Base-by-base conservation (phyloP, 2,113 vertebrate genomes). In the Coracopsis vasa region DNA sequence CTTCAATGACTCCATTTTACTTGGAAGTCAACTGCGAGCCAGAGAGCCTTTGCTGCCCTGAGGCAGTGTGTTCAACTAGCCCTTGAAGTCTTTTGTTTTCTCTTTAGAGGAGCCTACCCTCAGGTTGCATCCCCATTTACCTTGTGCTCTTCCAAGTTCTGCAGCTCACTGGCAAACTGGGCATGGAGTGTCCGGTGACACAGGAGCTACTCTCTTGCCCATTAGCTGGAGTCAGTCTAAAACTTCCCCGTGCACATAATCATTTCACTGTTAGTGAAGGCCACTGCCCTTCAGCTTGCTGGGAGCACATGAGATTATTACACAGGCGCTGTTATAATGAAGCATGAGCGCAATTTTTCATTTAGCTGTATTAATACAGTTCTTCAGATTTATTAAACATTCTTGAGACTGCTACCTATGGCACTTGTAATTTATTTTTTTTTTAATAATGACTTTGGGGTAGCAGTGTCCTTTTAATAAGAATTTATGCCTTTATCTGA, bases 161-260 rank as follows among this genome's bases (percentile, higher is more conserved):
- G 10, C 39, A 78, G 41, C 29, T 15, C 23, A 8, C 17, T 42
- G 29, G 56, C 56, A 81, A 83, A 62, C 21, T 37, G 25, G 10
- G 25, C 51, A 50, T 3, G 11, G 16, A 6, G 16, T 16, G 29
- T 35, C 60, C 35, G 27, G 44, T 48, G 21, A 9, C 9, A 39
- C 3, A 21, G 50, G 42, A 83, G 7, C 24, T 74, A 75, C 31
- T 61, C 28, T 81, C 54, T 84, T 75, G 29, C 47, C 42, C 21
- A 31, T 23, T 18, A 61, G 33, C 31, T 39, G 27, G 4, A 3
- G 8, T 51, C 21, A 39, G 17, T 50, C 41, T 87, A 62, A 71
- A 80, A 41, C 3, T 60, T 81, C n/a, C 25, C 16, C 13, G 6
- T 48, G 7, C 15, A 13, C 0, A 0, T 28, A 15, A 77, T 69